Evolutionary conservation across 2,888 invertebrate genomes (phyloP).

Genomic region (Hydrotaea cyrtoneurina): DNA sequence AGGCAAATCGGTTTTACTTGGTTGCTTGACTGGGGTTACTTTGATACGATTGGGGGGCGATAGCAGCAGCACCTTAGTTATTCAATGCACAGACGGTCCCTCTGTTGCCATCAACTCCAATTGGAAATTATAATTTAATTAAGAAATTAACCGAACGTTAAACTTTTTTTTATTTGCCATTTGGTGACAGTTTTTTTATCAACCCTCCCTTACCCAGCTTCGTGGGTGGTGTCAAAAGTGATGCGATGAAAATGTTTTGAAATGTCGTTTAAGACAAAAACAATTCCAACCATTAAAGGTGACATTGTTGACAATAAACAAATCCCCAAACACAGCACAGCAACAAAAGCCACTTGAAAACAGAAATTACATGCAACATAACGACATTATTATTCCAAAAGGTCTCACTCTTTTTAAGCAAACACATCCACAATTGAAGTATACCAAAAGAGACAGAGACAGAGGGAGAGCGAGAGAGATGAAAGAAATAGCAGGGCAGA

Average conservation of each 20-base stretch:
- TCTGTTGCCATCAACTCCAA: no score
- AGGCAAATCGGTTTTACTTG: no score
- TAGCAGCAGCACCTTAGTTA: no score
- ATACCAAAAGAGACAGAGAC: not conserved
- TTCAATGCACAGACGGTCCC: no score
- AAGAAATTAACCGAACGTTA: no score
- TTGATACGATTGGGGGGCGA: no score
- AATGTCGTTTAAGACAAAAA: not conserved
- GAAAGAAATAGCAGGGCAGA: no score
- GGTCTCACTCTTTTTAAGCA: not conserved
- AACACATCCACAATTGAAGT: not conserved
- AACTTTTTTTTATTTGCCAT: no score
- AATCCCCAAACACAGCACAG: not conserved
- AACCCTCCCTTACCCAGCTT: not conserved
- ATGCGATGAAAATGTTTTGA: not conserved
- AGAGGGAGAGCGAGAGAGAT: not conserved
- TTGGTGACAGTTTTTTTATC: not conserved
- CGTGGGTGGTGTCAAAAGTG: not conserved
- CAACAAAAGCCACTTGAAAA: not conserved
- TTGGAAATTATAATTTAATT: no score
- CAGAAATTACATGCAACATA: conserved; percentile 1
- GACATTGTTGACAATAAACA: not conserved
- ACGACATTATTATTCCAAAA: conserved; percentile 3
- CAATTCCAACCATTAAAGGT: conserved; percentile 1
- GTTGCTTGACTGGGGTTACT: no score